Evolutionary conservation across 2,797 vertebrate species (phyloP), one percentile per base, ranked within the genome.

Genomic region (Triplophysa yarkandensis): DNA sequence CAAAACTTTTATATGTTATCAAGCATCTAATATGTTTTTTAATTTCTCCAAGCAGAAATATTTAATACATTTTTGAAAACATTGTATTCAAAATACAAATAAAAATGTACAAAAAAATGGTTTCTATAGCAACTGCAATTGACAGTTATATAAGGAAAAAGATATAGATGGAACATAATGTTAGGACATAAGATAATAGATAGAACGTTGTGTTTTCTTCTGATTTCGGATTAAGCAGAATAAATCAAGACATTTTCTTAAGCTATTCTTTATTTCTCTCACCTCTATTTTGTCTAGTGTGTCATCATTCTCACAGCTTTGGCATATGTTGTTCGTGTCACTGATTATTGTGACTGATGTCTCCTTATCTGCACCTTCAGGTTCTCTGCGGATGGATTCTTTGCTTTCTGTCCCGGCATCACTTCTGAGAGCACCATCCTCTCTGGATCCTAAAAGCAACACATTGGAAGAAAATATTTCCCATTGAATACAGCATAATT

Each of bases 381-480:
- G 52, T 74, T 68, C 76, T 60, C 66, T 68, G 6, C 78, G 64
- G 32, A 64, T 66, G 46, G 63, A 71, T 64, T 46, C 30, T 2
- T 43, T 68, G 50, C 63, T 78, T 60, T 0, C 39, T 14, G 46
- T 72, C 52, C 68, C 74, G 4, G 10, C 54, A 72, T 85, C 79
- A 68, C 55, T 78, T 21, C 7, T 62, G 27, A 30, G 66, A 28
- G 65, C 60, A 66, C 46, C 71, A 84, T 67, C 77, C 39, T 83
- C 78, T 2, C 8, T 13, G 34, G 77, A 19, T 32, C 77, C 89
- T 90, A 27, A 25, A 60, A 52, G 13, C 50, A 81, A 57, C 81
- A 74, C 79, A 81, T 79, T 57, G 70, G 62, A 82, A 74, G 4
- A 80, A 60, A 71, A 76, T 13, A 6, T 27, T 7, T 21, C 21